phyloP scores from a whole-genome alignment of 2,797 vertebrate genomes.

The Acanthopagrus latus region DNA sequence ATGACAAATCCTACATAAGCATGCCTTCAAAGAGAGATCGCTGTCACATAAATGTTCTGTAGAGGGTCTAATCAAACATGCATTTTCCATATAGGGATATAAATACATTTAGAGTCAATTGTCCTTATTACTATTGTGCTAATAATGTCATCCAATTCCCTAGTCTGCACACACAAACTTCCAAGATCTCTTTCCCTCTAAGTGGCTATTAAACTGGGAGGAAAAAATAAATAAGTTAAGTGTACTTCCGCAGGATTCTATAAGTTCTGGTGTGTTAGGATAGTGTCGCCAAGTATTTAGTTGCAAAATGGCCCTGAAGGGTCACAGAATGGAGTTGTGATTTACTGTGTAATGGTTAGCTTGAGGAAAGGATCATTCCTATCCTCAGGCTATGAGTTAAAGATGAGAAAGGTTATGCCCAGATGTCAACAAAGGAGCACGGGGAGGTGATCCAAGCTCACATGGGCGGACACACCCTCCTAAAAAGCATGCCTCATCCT shows the following conservation, averaged over 20 bases:
- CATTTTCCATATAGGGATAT: not conserved
- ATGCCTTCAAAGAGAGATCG: not conserved
- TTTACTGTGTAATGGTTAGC: slow-evolving; percentile 2
- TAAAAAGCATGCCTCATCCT: slow-evolving; percentile 45
- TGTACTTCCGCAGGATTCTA: not conserved
- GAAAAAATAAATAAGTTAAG: not conserved
- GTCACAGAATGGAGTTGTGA: not conserved
- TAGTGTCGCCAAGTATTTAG: no score
- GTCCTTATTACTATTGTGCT: not conserved
- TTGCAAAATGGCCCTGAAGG: not conserved
- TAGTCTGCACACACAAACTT: not conserved
- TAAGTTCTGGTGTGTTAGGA: not conserved
- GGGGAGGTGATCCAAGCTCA: slow-evolving; percentile 45
- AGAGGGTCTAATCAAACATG: not conserved
- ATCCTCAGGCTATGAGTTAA: slow-evolving; percentile 31
- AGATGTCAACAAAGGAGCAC: slow-evolving; percentile 33
- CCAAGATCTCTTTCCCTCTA: not conserved
- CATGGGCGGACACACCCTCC: slow-evolving; percentile 55
- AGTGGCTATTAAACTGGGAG: not conserved
- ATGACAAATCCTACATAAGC: no score
- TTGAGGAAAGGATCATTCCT: slow-evolving; percentile 1
- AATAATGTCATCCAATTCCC: not conserved
- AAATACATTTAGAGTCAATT: not conserved
- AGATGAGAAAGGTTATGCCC: slow-evolving; percentile 23
- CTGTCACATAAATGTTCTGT: not conserved